Conservation (phyloP, 2,888 invertebrate species). For the Limnephilus marmoratus region DNA sequence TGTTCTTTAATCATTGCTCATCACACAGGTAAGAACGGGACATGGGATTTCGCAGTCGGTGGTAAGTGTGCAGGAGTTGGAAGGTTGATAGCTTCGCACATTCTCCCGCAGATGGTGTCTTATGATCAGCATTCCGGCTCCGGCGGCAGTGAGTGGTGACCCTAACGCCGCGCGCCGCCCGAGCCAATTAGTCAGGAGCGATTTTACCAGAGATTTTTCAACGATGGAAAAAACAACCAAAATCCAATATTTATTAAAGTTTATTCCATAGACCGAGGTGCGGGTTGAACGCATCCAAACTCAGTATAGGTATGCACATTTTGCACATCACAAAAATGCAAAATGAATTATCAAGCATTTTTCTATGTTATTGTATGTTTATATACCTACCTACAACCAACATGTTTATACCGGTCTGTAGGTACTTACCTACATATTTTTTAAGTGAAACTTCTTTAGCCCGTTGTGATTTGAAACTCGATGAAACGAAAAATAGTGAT, state of each 20-base stretch:
- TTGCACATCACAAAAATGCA: neutral
- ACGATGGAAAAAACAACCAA: neutral
- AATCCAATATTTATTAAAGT: too few species aligned
- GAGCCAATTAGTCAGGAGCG: neutral
- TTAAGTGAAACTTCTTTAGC: too few species aligned
- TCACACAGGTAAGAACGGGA: neutral
- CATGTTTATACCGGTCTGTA: neutral
- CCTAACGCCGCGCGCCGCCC: neutral
- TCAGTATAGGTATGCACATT: neutral
- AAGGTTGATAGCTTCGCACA: neutral
- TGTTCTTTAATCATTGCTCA: neutral
- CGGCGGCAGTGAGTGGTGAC: neutral
- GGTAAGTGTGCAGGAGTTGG: neutral
- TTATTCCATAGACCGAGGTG: too few species aligned
- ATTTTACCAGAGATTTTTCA: neutral
- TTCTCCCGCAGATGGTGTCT: neutral
- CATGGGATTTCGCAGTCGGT: neutral
- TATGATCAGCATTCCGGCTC: slow-evolving; percentile 17
- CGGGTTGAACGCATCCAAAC: too few species aligned
- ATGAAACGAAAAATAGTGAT: too few species aligned
- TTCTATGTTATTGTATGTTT: neutral
- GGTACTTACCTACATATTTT: neutral
- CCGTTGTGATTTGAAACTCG: too few species aligned
- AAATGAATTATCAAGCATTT: neutral
- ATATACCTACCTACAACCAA: neutral